These are phyloP conservation scores for Fragum fragum DNA, from an alignment of 2,888 invertebrate species.

Conservation along the genomic window DNA sequence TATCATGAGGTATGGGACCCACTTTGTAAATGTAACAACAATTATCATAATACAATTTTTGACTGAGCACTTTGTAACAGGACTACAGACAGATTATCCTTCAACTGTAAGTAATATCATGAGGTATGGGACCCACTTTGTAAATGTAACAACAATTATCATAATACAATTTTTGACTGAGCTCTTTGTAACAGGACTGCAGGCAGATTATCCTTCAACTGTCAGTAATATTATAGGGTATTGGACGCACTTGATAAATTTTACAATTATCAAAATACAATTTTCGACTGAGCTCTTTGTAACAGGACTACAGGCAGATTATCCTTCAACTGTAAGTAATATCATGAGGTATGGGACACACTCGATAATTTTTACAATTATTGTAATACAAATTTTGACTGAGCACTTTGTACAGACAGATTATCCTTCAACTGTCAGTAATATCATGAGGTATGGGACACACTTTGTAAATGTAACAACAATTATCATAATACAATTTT, in stretches of 20 bases:
- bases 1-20: too few relatives aligned
- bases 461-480: too few relatives aligned
- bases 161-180: conserved; percentile 93
- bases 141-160: too few relatives aligned
- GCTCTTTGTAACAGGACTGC: conserved; percentile 92
- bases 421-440: conserved; percentile 94
- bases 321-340: conserved; percentile 94
- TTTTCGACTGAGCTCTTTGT: conserved; percentile 93
- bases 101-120: too few relatives aligned
- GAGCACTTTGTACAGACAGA: conserved; percentile 92
- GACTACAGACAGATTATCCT: too few relatives aligned
- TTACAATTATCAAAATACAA: conserved; percentile 91
- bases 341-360: conserved; percentile 90
- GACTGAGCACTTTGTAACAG: too few relatives aligned
- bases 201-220: conserved; percentile 93
- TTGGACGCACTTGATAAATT: too few relatives aligned
- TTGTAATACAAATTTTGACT: conserved; percentile 93
- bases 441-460: conserved; percentile 93
- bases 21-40: too few relatives aligned
- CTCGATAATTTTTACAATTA: too few relatives aligned
- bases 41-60: too few relatives aligned
- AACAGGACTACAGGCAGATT: conserved; percentile 91
- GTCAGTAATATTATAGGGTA: conserved; percentile 93
- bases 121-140: too few relatives aligned
- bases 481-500: too few relatives aligned